Percentiles rank a stretch among this genome's conserved stretches.
Evolutionary conservation across 2,797 vertebrate species (phyloP).

Genomic region (Gallinago solitaria): DNA sequence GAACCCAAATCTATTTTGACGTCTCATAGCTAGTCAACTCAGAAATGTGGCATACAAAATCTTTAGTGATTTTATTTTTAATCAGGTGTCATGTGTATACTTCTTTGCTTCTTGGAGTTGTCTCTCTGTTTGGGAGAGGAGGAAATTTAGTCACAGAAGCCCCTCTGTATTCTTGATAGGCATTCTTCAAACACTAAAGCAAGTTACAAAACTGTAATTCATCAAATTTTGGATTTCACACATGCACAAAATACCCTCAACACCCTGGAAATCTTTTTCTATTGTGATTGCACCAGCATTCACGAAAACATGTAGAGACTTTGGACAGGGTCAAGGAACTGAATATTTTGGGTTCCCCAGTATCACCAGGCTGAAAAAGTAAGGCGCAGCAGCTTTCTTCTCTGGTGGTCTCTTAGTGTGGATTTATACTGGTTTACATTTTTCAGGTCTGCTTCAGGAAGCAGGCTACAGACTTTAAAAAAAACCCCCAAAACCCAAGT

Average conservation of each 20-base stretch:
- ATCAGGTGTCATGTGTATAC: background rate
- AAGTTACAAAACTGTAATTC: background rate
- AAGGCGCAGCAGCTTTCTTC: background rate
- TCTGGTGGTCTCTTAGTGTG: background rate
- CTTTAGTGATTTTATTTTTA: background rate
- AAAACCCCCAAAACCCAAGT: background rate
- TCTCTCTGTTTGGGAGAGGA: background rate
- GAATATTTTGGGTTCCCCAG: background rate
- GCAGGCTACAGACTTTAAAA: background rate
- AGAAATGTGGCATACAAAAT: background rate
- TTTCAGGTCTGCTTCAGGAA: background rate
- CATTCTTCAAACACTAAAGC: background rate
- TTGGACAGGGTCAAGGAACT: background rate
- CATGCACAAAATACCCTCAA: background rate
- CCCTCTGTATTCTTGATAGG: background rate
- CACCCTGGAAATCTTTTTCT: background rate
- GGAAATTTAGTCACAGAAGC: background rate
- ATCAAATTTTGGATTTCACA: background rate
- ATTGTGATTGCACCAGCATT: background rate
- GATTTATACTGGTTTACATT: background rate
- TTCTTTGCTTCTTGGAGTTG: background rate
- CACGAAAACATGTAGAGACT: background rate
- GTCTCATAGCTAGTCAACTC: background rate
- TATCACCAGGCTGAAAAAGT: background rate
- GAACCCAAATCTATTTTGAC: background rate